Percentiles rank a stretch among this genome's conserved stretches.
These are phyloP conservation scores for Okapia johnstoni DNA, from an alignment of 2,113 vertebrate species.

Conservation along the genomic window DNA sequence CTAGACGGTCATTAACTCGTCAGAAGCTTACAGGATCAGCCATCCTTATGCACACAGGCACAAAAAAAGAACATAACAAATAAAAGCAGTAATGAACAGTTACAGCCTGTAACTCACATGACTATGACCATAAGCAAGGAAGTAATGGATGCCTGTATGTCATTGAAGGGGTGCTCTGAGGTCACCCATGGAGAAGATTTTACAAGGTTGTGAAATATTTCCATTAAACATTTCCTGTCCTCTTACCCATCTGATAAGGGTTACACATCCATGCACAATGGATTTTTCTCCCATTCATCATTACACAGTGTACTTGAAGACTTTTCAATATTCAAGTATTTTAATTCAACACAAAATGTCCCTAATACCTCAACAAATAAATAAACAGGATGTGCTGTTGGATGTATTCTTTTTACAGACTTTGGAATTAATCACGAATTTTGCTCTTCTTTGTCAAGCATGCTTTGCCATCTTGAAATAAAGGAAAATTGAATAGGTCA, in stretches of 20 bases:
- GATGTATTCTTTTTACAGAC: background rate
- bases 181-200: background rate
- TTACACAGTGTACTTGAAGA: background rate
- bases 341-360: background rate
- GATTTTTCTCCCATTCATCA: background rate
- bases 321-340: conserved; percentile 1
- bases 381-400: background rate
- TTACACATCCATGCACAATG: background rate
- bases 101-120: background rate
- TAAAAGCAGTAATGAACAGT: background rate
- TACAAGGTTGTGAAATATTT: background rate
- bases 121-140: background rate
- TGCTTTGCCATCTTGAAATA: conserved; percentile 10
- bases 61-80: background rate
- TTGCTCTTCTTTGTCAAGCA: background rate
- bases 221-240: background rate
- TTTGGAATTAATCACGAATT: background rate
- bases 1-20: too few relatives aligned
- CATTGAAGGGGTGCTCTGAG: background rate
- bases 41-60: background rate
- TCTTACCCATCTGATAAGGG: background rate
- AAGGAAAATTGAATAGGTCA: background rate
- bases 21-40: background rate
- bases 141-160: background rate
- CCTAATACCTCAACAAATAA: background rate